These are phyloP conservation scores for Cochlearius cochlearius DNA, from an alignment of 2,113 vertebrate species.

Conservation along the genomic window DNA sequence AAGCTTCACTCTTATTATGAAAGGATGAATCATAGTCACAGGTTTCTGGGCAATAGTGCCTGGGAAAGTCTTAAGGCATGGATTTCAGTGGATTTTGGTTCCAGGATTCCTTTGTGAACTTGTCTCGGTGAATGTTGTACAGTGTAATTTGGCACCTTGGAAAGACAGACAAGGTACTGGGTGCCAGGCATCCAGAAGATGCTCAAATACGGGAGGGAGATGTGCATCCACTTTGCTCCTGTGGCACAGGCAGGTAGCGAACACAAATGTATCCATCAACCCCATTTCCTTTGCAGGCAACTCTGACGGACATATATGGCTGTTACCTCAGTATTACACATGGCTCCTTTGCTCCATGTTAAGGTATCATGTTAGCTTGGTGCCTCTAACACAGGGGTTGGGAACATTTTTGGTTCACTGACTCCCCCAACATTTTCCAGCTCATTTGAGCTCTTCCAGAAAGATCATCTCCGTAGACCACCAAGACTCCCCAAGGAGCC, in stretches of 20 bases:
- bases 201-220: not conserved
- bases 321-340: not conserved
- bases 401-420: not conserved
- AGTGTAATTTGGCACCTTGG: not conserved
- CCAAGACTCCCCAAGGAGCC: not conserved
- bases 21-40: constrained; percentile 4
- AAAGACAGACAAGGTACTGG: not conserved
- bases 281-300: not conserved
- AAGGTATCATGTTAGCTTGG: not conserved
- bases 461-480: not conserved
- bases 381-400: not conserved
- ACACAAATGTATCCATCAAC: not conserved
- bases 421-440: not conserved
- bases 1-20: not conserved
- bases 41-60: not conserved
- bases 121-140: not conserved
- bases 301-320: not conserved
- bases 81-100: not conserved
- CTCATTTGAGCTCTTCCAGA: not conserved
- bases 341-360: not conserved
- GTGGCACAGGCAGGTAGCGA: not conserved
- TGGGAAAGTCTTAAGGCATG: not conserved
- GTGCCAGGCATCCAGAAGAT: not conserved
- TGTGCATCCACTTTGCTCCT: not conserved
- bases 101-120: not conserved